Conservation (phyloP, 2,797 vertebrate species). For the Phataginus tricuspis region DNA sequence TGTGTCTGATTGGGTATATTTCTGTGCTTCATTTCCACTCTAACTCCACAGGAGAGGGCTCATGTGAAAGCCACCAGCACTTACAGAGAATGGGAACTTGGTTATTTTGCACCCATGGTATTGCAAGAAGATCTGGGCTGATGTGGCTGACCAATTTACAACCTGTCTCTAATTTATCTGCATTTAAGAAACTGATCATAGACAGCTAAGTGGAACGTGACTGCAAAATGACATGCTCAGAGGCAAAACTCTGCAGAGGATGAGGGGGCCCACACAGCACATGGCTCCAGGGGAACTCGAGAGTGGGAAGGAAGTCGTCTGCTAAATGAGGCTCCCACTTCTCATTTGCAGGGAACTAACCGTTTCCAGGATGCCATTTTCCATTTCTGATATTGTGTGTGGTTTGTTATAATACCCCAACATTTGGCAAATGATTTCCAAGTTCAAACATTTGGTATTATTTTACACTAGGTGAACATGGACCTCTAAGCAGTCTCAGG, state of each 20-base stretch:
- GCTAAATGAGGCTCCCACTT: not conserved
- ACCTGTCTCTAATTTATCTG: slow-evolving; percentile 26
- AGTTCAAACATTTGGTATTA: slow-evolving; percentile 58
- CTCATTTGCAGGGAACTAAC: not conserved
- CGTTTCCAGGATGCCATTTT: slow-evolving; percentile 59
- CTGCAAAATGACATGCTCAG: not conserved
- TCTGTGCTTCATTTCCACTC: slow-evolving; percentile 45
- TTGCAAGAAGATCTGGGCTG: slow-evolving; percentile 5
- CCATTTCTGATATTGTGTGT: slow-evolving; percentile 60
- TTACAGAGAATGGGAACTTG: not conserved
- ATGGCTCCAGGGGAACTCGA: rapidly evolving
- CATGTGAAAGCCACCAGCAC: not conserved
- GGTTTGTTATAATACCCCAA: slow-evolving; percentile 60
- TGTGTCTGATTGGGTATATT: slow-evolving; percentile 4
- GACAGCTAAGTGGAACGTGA: not conserved
- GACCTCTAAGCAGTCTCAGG: slow-evolving; percentile 42
- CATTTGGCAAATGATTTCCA: slow-evolving; percentile 65
- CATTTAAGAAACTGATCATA: not conserved
- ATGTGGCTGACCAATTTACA: not conserved
- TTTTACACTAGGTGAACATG: not conserved
- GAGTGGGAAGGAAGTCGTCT: not conserved
- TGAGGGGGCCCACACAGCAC: not conserved
- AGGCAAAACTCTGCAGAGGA: not conserved
- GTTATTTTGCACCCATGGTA: not conserved
- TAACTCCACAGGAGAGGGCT: not conserved